A percentile compares a stretch with the other conserved stretches of the same genome.
Conservation (phyloP, 1,140 invertebrate genomes). For the Heliothis subflexa region DNA sequence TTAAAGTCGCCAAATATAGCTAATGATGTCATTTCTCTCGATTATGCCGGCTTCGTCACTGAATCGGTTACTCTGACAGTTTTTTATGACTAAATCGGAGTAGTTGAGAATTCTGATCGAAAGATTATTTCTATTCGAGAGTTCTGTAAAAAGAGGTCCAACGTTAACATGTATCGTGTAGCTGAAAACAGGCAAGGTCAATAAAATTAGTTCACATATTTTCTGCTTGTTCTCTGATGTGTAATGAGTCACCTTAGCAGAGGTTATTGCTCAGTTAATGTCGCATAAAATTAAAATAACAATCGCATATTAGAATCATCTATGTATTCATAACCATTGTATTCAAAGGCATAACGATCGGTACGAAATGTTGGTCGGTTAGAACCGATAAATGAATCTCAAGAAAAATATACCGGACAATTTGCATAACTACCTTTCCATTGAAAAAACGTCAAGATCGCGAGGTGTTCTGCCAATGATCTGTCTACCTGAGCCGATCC, state of each 20-base stretch:
- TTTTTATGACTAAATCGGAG: not conserved
- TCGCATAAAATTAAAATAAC: constrained; percentile 42
- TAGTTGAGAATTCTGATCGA: not conserved
- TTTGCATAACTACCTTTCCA: not conserved
- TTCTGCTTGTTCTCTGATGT: constrained; percentile 39
- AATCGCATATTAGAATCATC: constrained; percentile 31
- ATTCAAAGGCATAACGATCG: constrained; percentile 24
- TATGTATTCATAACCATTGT: constrained; percentile 25
- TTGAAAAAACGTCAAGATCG: not conserved
- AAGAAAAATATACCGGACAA: not conserved
- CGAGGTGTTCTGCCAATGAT: not conserved
- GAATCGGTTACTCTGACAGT: not conserved
- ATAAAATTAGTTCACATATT: constrained; percentile 54
- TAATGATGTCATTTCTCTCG: constrained; percentile 21
- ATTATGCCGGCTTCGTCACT: not conserved
- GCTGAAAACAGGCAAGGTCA: constrained; percentile 50
- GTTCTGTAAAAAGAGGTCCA: constrained; percentile 20
- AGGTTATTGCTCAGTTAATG: constrained; percentile 48
- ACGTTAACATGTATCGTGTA: constrained; percentile 23
- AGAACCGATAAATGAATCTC: not conserved
- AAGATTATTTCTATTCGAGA: not conserved
- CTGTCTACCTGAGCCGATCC: constrained; percentile 9
- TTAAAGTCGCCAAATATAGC: not conserved
- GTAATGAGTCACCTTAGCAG: constrained; percentile 45
- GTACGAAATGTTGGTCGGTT: constrained; percentile 11